Evolutionary conservation across 2,113 vertebrate genomes (phyloP).

Genomic region (Physeter macrocephalus): DNA sequence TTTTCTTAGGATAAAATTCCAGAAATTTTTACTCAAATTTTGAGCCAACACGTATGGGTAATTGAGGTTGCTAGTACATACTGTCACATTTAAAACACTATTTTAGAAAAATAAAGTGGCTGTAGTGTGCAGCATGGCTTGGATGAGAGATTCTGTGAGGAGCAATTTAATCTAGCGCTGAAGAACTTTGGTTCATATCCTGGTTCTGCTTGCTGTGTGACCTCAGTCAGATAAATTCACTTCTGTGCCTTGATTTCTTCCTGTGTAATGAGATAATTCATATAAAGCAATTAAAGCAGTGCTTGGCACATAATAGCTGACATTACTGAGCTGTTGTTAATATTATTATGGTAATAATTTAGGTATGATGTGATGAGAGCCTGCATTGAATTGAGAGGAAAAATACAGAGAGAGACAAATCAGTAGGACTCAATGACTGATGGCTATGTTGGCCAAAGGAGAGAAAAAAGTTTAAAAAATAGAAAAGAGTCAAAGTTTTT

Average conservation of each 20-base stretch:
- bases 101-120: conserved; percentile 5
- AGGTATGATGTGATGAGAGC: neutral
- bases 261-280: neutral
- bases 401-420: neutral
- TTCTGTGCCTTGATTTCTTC: neutral
- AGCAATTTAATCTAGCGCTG: neutral
- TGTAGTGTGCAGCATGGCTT: neutral
- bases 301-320: neutral
- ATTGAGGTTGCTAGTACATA: neutral
- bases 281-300: neutral
- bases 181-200: neutral
- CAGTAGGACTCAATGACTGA: neutral
- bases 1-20: conserved; percentile 10
- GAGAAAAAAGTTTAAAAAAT: neutral
- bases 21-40: conserved; percentile 11
- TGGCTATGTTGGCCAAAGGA: neutral
- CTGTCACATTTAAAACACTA: neutral
- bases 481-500: neutral
- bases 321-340: neutral
- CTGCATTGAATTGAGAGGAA: neutral
- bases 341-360: neutral
- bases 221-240: neutral
- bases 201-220: neutral
- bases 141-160: neutral
- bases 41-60: neutral